Percentiles rank a stretch among this genome's conserved stretches.
Conservation (phyloP, 2,113 vertebrate species). For the Thymallus thymallus region DNA sequence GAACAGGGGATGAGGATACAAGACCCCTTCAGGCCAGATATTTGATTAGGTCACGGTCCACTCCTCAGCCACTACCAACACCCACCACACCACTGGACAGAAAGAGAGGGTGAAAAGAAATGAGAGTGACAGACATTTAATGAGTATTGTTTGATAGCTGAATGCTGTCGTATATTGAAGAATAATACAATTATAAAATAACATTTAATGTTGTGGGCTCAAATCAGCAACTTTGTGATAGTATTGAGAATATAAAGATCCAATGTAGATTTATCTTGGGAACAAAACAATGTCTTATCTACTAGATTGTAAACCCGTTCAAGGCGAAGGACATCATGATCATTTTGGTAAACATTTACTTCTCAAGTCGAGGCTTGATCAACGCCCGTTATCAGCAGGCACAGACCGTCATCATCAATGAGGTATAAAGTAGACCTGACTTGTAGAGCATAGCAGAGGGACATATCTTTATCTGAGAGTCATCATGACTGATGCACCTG, state of each 20-base stretch:
- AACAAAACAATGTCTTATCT: too few species aligned
- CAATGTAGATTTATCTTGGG: too few species aligned
- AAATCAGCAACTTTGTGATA: too few species aligned
- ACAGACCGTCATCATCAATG: not conserved
- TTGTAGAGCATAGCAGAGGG: not conserved
- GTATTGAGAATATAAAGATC: too few species aligned
- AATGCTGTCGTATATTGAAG: too few species aligned
- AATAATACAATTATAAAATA: too few species aligned
- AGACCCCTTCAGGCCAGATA: conserved; percentile 5
- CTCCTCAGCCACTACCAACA: not conserved
- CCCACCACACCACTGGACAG: conserved; percentile 5
- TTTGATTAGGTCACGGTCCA: conserved; percentile 13
- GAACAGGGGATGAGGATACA: conserved; percentile 26
- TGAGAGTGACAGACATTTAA: not conserved
- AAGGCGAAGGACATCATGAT: too few species aligned
- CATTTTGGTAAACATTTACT: not conserved
- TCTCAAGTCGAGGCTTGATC: not conserved
- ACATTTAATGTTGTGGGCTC: too few species aligned
- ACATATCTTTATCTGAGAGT: not conserved
- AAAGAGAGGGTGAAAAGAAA: not conserved
- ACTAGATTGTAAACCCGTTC: too few species aligned
- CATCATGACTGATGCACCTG: not conserved
- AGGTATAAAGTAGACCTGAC: not conserved
- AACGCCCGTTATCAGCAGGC: not conserved
- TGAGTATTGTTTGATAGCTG: too few species aligned